Conservation (phyloP, 1,140 invertebrate species). For the Lepidotrigona ventralis region DNA sequence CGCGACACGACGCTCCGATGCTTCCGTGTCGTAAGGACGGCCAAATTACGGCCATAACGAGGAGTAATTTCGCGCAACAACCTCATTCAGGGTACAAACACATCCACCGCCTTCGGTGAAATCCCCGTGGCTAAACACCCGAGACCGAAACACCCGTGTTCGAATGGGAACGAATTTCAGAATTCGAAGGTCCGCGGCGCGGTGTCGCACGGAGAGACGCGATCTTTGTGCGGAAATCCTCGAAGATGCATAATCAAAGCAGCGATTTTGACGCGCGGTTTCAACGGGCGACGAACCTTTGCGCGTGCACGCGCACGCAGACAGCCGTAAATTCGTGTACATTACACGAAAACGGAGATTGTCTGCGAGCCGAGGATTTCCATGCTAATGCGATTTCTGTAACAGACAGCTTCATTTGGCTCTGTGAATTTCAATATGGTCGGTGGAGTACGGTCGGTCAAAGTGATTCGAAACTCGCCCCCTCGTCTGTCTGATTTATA, state of each 20-base stretch:
- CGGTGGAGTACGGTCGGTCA: not conserved
- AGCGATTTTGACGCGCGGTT: not conserved
- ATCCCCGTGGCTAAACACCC: not conserved
- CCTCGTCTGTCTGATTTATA: slow-evolving; percentile 14
- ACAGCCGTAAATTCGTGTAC: not conserved
- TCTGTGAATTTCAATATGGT: slow-evolving; percentile 13
- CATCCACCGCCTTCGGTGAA: not conserved
- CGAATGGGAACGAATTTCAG: not conserved
- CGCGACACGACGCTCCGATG: not conserved
- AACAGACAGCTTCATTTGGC: slow-evolving; percentile 43
- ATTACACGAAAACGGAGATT: no score
- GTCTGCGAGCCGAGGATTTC: slow-evolving; percentile 19
- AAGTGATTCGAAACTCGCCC: slow-evolving; percentile 31
- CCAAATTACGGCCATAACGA: not conserved
- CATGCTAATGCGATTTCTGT: slow-evolving; percentile 35
- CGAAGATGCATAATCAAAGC: slow-evolving; percentile 29
- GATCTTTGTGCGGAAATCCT: not conserved
- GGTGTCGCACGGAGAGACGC: not conserved
- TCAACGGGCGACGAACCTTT: not conserved
- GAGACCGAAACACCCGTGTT: not conserved
- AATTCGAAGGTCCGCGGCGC: not conserved
- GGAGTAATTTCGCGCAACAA: not conserved
- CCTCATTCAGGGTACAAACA: not conserved
- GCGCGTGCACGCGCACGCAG: not conserved
- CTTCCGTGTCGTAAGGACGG: not conserved